These are phyloP conservation scores for Apodemia duryi DNA, from an alignment of 2,888 invertebrate genomes.

Conservation along the genomic window DNA sequence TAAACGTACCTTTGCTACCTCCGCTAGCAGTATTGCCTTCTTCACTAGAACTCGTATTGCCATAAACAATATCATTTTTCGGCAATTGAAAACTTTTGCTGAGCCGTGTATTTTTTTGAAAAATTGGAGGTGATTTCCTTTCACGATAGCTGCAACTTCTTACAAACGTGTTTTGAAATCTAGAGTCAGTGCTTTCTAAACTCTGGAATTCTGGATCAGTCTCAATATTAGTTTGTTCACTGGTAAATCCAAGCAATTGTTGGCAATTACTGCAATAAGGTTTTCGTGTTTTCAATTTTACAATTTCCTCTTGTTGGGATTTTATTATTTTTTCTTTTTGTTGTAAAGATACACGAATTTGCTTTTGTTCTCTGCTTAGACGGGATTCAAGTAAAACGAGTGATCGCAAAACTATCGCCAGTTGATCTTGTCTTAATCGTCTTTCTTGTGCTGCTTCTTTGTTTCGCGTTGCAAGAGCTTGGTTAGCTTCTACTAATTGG, in stretches of 20 bases:
- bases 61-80: conserved; percentile 64
- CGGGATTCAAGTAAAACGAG: conserved; percentile 85
- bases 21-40: conserved; percentile 65
- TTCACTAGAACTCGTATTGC: conserved; percentile 74
- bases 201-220: conserved; percentile 76
- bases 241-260: conserved; percentile 71
- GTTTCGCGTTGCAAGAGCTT: conserved; percentile 80
- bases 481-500: conserved; percentile 82
- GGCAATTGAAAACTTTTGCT: conserved; percentile 75
- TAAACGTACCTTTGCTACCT: conserved; percentile 74
- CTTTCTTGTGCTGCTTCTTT: conserved; percentile 80
- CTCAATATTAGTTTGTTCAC: conserved; percentile 75
- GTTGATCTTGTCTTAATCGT: conserved; percentile 83
- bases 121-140: conserved; percentile 70
- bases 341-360: conserved; percentile 82
- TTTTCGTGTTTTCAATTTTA: conserved; percentile 78
- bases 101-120: conserved; percentile 75
- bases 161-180: conserved; percentile 70
- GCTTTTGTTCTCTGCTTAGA: conserved; percentile 85
- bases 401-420: conserved; percentile 84
- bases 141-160: conserved; percentile 73
- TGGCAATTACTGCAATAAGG: conserved; percentile 74
- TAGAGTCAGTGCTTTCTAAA: conserved; percentile 72
- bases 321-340: conserved; percentile 86
- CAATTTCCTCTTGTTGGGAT: conserved; percentile 84